Evolutionary conservation across 2,113 vertebrate genomes (phyloP), one percentile per base, ranked within the genome.

Genomic region (Dunckerocampus dactyliophorus): DNA sequence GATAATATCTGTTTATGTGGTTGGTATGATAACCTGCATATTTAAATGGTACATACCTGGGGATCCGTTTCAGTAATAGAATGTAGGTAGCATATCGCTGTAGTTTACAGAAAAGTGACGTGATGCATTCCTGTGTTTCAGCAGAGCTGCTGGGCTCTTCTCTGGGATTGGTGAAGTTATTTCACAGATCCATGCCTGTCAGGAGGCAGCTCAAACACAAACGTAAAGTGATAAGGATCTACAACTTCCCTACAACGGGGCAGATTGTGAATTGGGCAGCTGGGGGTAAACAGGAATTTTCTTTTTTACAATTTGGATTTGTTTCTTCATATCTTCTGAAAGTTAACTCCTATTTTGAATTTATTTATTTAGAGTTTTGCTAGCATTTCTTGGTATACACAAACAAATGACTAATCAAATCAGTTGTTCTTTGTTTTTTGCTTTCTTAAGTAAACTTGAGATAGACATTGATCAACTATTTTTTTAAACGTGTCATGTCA

Each of bases 71-170:
- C 7, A 60, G 7, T 13, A 48, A 50, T 17, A 31, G 54, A 55
- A 37, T 42, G 22, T 43, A 10, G 53, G 31, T 60, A 49, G 50
- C 62, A 56, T 43, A 60, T 39, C 37, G 39, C 56, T 62, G 55
- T 68, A 28, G 59, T 47, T 71, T 37, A 13, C 50, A 59, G 14
- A 46, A 42, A 20, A 43, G 53, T 28, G 31, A 17, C 54, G 50
- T 51, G 59, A 62, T 11, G 46, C 87, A 89, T 90, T 87, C 84
- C 81, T 81, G 67, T 82, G 82, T 88, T 78, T 90, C 86, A 88
- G 34, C 87, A 56, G 69, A 59, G 47, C 67, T 70, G 77, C 76
- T 79, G 82, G 72, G 67, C 49, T 75, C 58, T 52, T 46, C 67
- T 56, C 60, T 63, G 55, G 81, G 76, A 88, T 88, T 82, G 85